Conservation (phyloP, 2,113 vertebrate species). For the Protomyctophum bolini region DNA sequence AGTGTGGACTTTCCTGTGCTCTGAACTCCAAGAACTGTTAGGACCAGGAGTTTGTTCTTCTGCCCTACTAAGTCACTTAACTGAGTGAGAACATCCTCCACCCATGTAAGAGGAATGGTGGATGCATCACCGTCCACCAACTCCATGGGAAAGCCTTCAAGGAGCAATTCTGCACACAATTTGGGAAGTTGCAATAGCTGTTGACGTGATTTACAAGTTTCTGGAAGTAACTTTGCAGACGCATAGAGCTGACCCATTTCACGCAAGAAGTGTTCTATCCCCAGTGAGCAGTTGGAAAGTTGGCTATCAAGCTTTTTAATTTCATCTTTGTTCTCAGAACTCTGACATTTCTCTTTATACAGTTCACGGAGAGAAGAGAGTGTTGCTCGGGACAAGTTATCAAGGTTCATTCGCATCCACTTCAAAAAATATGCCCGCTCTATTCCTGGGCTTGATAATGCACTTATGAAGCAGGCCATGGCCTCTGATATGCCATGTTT, state of each 20-base stretch:
- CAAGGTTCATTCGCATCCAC: slow-evolving; percentile 72
- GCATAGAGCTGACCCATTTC: slow-evolving; percentile 86
- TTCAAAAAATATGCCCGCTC: slow-evolving; percentile 70
- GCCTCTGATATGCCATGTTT: slow-evolving; percentile 36
- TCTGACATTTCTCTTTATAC: slow-evolving; percentile 57
- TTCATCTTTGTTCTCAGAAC: slow-evolving; percentile 53
- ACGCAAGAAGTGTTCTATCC: slow-evolving; percentile 81
- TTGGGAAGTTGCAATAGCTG: slow-evolving; percentile 62
- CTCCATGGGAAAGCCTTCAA: slow-evolving; percentile 81
- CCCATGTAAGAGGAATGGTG: slow-evolving; percentile 81
- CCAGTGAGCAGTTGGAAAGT: slow-evolving; percentile 74
- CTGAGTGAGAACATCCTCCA: slow-evolving; percentile 74
- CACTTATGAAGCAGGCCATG: slow-evolving; percentile 60
- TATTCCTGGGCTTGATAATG: slow-evolving; percentile 42
- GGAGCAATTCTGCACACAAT: slow-evolving; percentile 72
- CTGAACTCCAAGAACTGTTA: slow-evolving; percentile 81
- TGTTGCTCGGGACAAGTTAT: slow-evolving; percentile 48
- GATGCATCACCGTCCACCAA: slow-evolving; percentile 81
- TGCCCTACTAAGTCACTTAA: slow-evolving; percentile 55
- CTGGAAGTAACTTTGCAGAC: slow-evolving; percentile 60
- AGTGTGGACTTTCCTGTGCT: too few species aligned
- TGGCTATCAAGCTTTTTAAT: slow-evolving; percentile 61
- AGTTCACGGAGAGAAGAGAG: slow-evolving; percentile 40
- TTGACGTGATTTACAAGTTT: neutral
- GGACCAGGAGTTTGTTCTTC: slow-evolving; percentile 72